A percentile compares a stretch with the other conserved stretches of the same genome.
Evolutionary conservation across 2,888 invertebrate species (phyloP).

Genomic region (Masnerella sp.): DNA sequence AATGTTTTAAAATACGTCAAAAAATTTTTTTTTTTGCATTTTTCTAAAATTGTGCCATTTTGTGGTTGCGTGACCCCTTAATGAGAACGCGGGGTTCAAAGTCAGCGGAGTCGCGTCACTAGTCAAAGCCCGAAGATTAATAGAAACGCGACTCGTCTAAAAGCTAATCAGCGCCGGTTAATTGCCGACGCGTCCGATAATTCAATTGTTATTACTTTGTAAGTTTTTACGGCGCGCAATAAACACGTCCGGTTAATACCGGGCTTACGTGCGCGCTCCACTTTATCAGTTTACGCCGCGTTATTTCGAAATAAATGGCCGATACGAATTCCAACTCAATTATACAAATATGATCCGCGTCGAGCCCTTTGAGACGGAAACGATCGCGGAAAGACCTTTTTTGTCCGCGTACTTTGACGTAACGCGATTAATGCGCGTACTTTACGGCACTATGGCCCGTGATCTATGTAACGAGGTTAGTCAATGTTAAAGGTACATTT

Average conservation of each 20-base stretch:
- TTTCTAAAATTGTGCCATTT: too few relatives aligned
- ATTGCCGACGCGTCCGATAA: slow-evolving; percentile 27
- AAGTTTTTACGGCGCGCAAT: slow-evolving; percentile 30
- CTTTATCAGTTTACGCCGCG: slow-evolving; percentile 30
- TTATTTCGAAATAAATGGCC: slow-evolving; percentile 35
- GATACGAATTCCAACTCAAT: slow-evolving; percentile 30
- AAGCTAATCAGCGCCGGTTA: slow-evolving; percentile 32
- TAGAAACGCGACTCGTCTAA: slow-evolving; percentile 36
- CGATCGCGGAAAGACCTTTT: slow-evolving; percentile 10
- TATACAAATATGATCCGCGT: slow-evolving; percentile 22
- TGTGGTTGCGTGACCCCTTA: too few relatives aligned
- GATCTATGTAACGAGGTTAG: slow-evolving; percentile 36
- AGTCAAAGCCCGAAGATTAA: slow-evolving; percentile 36
- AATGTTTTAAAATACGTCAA: too few relatives aligned
- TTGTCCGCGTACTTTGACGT: not conserved
- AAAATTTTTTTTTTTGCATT: not conserved
- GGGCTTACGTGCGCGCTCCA: slow-evolving; percentile 17
- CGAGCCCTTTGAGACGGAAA: slow-evolving; percentile 22
- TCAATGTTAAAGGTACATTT: slow-evolving; percentile 27
- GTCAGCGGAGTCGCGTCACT: slow-evolving; percentile 16
- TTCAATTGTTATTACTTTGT: slow-evolving; percentile 37
- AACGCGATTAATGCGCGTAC: slow-evolving; percentile 24
- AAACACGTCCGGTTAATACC: slow-evolving; percentile 40
- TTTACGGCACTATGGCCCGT: slow-evolving; percentile 22
- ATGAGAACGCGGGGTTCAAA: too few relatives aligned